A percentile compares a stretch with the other conserved stretches of the same genome.
Evolutionary conservation across 1,140 invertebrate genomes (phyloP).

Genomic region (Trichoplusia ni): DNA sequence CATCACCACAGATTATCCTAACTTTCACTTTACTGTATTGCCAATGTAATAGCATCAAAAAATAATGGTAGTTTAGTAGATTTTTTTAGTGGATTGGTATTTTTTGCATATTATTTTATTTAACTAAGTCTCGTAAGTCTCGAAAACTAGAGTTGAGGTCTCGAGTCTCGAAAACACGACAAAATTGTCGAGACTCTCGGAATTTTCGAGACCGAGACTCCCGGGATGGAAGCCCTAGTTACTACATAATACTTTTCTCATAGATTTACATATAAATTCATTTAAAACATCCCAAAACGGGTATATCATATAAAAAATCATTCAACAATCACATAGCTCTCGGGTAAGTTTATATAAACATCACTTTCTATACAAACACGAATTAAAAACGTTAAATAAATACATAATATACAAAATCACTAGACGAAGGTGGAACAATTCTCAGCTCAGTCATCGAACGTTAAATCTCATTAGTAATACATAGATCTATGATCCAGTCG

Average conservation of each 20-base stretch:
- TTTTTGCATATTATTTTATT: too few species aligned
- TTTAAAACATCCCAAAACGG: neutral
- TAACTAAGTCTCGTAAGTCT: too few species aligned
- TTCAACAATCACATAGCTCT: slow-evolving; percentile 27
- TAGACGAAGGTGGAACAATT: slow-evolving; percentile 36
- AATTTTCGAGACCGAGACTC: too few species aligned
- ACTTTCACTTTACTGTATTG: too few species aligned
- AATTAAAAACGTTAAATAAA: slow-evolving; percentile 31
- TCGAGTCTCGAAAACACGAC: too few species aligned
- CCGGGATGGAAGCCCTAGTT: too few species aligned
- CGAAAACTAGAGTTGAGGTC: too few species aligned
- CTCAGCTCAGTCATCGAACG: slow-evolving; percentile 29
- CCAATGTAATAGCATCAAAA: too few species aligned
- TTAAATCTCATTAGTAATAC: slow-evolving; percentile 29
- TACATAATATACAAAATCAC: slow-evolving; percentile 40
- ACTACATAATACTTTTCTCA: slow-evolving; percentile 22
- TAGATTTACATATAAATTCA: slow-evolving; percentile 19
- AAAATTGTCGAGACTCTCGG: too few species aligned
- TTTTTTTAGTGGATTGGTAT: too few species aligned
- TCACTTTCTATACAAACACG: slow-evolving; percentile 22
- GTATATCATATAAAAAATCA: slow-evolving; percentile 29
- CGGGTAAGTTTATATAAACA: slow-evolving; percentile 26
- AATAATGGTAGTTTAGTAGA: too few species aligned
- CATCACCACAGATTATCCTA: too few species aligned
- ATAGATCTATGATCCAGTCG: slow-evolving; percentile 33